phyloP scores from a whole-genome alignment of 2,797 vertebrate species.

The Eupleurogrammus muticus region DNA sequence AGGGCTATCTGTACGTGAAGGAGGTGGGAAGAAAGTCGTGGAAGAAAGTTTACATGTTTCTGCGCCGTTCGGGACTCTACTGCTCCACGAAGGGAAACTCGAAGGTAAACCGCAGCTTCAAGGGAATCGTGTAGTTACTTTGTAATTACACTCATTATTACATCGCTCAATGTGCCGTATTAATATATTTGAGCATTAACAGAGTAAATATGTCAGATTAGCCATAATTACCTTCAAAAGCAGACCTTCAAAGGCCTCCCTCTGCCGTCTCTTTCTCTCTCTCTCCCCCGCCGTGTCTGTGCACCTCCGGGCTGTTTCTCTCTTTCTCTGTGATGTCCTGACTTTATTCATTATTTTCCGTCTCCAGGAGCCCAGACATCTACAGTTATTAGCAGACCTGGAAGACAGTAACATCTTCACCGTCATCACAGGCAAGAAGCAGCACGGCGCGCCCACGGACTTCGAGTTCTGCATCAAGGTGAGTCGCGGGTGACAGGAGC shows the following conservation, averaged over 20 bases:
- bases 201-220: constrained; percentile 26
- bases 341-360: constrained; percentile 63
- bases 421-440: constrained; percentile 90
- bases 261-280: background rate
- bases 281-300: constrained; percentile 12
- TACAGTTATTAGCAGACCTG: constrained; percentile 94
- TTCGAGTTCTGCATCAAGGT: constrained; percentile 97
- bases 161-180: background rate
- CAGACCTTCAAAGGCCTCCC: constrained; percentile 17
- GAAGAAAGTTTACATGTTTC: constrained; percentile 95
- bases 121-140: background rate
- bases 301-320: constrained; percentile 45
- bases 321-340: constrained; percentile 36
- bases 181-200: background rate
- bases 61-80: constrained; percentile 96
- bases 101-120: constrained; percentile 84
- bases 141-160: constrained; percentile 14
- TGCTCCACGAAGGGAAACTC: constrained; percentile 97
- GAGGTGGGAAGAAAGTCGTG: constrained; percentile 95
- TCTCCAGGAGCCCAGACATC: constrained; percentile 94
- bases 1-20: constrained; percentile 96
- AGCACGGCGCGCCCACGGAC: constrained; percentile 93
- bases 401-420: constrained; percentile 95
- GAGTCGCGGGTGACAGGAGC: constrained; percentile 47
- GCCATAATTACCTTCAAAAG: constrained; percentile 36